Evolutionary conservation across 1,140 invertebrate genomes (phyloP).

Genomic region (Heliothis virescens): DNA sequence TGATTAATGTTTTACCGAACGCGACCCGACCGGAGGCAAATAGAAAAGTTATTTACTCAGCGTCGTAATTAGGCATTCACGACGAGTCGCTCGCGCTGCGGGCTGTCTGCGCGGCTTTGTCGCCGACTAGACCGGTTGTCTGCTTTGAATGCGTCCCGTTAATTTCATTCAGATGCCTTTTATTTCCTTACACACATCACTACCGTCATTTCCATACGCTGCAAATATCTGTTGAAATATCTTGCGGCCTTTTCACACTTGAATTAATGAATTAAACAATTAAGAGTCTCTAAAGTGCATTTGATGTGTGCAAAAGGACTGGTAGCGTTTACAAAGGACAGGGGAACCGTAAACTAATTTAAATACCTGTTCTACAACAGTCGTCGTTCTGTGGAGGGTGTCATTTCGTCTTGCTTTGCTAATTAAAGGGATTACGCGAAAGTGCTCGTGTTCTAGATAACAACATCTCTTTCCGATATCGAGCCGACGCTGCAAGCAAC

Average conservation of each 20-base stretch:
- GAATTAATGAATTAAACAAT: not conserved
- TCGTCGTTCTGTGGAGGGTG: slow-evolving; percentile 45
- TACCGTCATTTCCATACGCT: not conserved
- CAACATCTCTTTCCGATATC: slow-evolving; percentile 62
- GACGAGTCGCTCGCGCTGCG: slow-evolving; percentile 74
- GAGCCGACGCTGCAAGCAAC: slow-evolving; percentile 48
- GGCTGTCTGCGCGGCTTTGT: slow-evolving; percentile 71
- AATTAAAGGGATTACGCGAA: slow-evolving; percentile 74
- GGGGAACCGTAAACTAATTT: not conserved
- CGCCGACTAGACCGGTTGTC: slow-evolving; percentile 77
- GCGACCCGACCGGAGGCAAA: slow-evolving; percentile 76
- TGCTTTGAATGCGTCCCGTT: slow-evolving; percentile 64
- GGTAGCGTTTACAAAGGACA: not conserved
- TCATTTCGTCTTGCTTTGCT: slow-evolving; percentile 65
- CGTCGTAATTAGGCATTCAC: slow-evolving; percentile 85
- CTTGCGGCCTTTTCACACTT: not conserved
- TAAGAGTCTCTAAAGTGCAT: no score
- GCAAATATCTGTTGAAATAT: not conserved
- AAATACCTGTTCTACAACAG: slow-evolving; percentile 22
- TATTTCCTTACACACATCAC: slow-evolving; percentile 48
- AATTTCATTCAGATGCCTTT: slow-evolving; percentile 61
- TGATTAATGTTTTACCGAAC: slow-evolving; percentile 85
- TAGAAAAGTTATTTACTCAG: slow-evolving; percentile 85
- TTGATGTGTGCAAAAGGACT: not conserved
- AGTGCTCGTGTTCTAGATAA: slow-evolving; percentile 61